phyloP scores from a whole-genome alignment of 2,888 invertebrate genomes.

The Parthenolecanium corni region DNA sequence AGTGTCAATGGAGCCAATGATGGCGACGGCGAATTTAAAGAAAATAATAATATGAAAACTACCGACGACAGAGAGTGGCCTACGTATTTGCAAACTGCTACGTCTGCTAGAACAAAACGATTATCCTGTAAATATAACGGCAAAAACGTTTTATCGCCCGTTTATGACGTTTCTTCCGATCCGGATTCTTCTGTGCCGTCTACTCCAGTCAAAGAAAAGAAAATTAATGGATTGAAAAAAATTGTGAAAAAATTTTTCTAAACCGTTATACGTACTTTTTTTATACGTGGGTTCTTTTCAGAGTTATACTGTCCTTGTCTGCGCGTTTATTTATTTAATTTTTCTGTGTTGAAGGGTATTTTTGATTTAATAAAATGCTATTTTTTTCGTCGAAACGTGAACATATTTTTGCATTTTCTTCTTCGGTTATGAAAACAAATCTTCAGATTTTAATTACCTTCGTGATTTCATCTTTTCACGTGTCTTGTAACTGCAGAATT shows the following conservation, averaged over 20 bases:
- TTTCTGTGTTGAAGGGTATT: too few relatives aligned
- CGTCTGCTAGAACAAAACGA: conserved; percentile 39
- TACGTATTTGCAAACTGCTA: conserved; percentile 41
- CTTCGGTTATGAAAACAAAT: too few relatives aligned
- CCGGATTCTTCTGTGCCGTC: conserved; percentile 18
- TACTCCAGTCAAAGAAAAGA: conserved; percentile 23
- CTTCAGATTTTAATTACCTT: too few relatives aligned
- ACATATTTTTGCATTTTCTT: too few relatives aligned
- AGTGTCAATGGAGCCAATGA: background rate
- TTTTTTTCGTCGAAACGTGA: too few relatives aligned
- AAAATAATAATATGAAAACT: background rate
- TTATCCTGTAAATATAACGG: conserved; percentile 33
- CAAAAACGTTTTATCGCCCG: conserved; percentile 2
- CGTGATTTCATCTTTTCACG: too few relatives aligned
- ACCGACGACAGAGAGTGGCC: conserved; percentile 14
- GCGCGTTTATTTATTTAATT: too few relatives aligned
- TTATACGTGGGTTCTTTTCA: background rate
- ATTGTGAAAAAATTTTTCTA: conserved; percentile 25
- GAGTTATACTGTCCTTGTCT: too few relatives aligned
- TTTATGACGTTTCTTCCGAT: conserved; percentile 16
- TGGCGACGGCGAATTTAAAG: background rate
- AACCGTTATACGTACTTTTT: background rate
- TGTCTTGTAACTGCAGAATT: too few relatives aligned
- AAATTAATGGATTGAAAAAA: conserved; percentile 22
- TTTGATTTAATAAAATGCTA: too few relatives aligned